A percentile compares a stretch with the other conserved stretches of the same genome.
Conservation (phyloP, 30 jellyfish, hydroid and myxozoan species). For the Mastigias papua region DNA sequence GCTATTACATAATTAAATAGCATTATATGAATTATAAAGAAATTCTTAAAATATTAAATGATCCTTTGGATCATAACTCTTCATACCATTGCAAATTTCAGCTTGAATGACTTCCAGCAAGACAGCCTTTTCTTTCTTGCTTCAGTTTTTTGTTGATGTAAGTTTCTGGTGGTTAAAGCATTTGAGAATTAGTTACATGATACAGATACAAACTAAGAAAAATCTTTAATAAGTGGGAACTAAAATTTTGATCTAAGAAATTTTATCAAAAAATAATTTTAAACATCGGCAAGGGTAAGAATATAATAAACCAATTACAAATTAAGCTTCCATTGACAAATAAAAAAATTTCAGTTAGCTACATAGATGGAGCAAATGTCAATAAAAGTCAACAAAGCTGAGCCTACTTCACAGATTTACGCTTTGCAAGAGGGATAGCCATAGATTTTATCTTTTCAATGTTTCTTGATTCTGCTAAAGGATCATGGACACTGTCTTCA, state of each 20-base stretch:
- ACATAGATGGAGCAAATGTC: too few species aligned
- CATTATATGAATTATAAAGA: too few species aligned
- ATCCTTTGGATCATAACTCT: too few species aligned
- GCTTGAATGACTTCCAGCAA: conserved; percentile 86
- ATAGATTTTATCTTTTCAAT: conserved; percentile 59
- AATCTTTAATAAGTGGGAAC: too few species aligned
- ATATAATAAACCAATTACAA: too few species aligned
- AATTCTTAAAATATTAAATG: too few species aligned
- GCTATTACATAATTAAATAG: too few species aligned
- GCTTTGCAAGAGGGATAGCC: conserved; percentile 88
- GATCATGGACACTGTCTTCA: conserved; percentile 64
- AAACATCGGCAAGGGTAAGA: too few species aligned
- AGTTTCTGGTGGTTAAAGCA: conserved; percentile 3
- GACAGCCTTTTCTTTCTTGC: conserved; percentile 64
- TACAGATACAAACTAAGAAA: neutral
- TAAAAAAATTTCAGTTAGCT: too few species aligned
- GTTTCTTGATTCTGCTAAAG: conserved; percentile 66
- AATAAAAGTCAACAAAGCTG: neutral
- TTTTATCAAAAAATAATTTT: too few species aligned
- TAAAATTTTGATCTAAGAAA: too few species aligned
- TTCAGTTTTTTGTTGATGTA: conserved; percentile 43
- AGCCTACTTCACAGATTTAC: conserved; percentile 84
- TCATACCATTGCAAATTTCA: conserved; percentile 89
- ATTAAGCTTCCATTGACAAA: too few species aligned
- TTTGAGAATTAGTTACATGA: neutral